These are phyloP conservation scores for Tupaia tana DNA, from an alignment of 2,113 vertebrate species.

Conservation along the genomic window DNA sequence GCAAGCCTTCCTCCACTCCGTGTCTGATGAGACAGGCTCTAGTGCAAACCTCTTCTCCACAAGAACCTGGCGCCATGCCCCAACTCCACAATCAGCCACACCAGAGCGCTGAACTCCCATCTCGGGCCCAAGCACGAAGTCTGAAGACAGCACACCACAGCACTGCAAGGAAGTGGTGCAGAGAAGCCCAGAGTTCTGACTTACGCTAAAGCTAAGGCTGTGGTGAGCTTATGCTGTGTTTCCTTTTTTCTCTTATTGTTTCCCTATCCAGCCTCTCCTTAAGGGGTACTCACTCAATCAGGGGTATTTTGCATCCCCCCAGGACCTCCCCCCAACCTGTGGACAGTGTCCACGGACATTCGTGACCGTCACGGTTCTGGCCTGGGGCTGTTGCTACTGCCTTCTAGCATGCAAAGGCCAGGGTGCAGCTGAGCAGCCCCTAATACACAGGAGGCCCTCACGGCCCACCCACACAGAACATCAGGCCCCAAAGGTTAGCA, in stretches of 20 bases:
- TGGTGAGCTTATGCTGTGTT: neutral
- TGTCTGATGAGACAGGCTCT: neutral
- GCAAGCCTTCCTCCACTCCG: neutral
- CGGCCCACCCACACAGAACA: neutral
- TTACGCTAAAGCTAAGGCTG: neutral
- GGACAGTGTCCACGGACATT: neutral
- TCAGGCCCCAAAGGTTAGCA: accelerated
- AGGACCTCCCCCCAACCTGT: neutral
- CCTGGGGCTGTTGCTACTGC: neutral
- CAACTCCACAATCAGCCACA: neutral
- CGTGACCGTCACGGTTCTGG: neutral
- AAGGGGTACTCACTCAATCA: neutral
- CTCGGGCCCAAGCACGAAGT: neutral
- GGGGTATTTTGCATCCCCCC: neutral
- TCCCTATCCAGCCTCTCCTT: neutral
- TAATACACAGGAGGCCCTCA: neutral
- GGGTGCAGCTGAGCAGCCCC: neutral
- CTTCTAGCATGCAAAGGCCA: neutral
- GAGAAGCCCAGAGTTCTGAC: neutral
- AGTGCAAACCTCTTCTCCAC: neutral
- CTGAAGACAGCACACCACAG: neutral
- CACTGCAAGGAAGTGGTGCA: neutral
- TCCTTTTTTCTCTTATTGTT: neutral
- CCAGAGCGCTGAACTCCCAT: too few species aligned
- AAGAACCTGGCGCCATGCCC: neutral